phyloP scores from a whole-genome alignment of 2,888 invertebrate genomes.

The Orchestes rusci region DNA sequence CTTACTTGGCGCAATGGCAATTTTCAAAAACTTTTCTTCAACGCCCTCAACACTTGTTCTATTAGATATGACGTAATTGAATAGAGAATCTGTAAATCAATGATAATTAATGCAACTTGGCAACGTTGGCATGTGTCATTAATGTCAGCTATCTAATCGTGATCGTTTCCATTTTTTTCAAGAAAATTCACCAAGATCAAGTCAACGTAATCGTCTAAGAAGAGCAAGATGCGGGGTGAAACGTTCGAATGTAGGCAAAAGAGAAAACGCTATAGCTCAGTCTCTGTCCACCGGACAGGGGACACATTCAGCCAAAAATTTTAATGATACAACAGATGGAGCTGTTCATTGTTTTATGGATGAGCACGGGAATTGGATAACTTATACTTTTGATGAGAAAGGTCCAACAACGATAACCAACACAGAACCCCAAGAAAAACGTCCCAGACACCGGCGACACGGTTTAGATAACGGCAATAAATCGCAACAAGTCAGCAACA shows the following conservation, averaged over 20 bases:
- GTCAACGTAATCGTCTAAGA: slow-evolving; percentile 20
- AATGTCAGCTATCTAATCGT: too few species aligned
- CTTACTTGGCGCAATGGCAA: too few species aligned
- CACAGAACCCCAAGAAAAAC: slow-evolving; percentile 6
- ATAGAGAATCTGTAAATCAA: too few species aligned
- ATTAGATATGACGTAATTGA: too few species aligned
- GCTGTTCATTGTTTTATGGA: slow-evolving; percentile 83
- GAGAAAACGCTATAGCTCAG: slow-evolving; percentile 42
- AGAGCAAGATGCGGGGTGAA: slow-evolving; percentile 20
- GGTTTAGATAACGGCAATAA: slow-evolving; percentile 11
- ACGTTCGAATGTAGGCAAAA: slow-evolving; percentile 27
- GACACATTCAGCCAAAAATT: slow-evolving; percentile 68
- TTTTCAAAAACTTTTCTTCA: too few species aligned
- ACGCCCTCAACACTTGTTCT: too few species aligned
- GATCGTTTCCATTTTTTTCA: not conserved
- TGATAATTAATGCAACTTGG: too few species aligned
- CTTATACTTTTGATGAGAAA: slow-evolving; percentile 79
- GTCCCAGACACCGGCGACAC: slow-evolving; percentile 7
- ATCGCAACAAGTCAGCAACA: not conserved
- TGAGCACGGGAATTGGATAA: slow-evolving; percentile 80
- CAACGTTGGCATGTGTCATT: too few species aligned
- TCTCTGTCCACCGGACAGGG: slow-evolving; percentile 43
- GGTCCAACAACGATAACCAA: slow-evolving; percentile 29
- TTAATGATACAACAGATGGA: slow-evolving; percentile 76
- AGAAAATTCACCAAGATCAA: slow-evolving; percentile 18